These are phyloP conservation scores for Syrista parreyssii DNA, from an alignment of 2,888 invertebrate species.

Conservation along the genomic window DNA sequence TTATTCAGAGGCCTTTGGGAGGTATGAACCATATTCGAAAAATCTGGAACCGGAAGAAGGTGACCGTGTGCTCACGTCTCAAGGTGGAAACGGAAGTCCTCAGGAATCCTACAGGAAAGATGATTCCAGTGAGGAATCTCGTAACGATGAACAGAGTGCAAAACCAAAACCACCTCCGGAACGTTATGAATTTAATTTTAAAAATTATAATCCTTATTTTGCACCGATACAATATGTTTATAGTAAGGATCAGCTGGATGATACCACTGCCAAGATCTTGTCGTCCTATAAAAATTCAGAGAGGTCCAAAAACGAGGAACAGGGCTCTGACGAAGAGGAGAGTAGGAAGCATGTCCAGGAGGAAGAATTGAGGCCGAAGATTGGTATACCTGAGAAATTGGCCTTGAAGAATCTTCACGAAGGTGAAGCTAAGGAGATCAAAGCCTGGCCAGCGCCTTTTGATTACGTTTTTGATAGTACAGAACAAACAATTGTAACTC, in stretches of 20 bases:
- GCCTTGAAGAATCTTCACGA: constrained; percentile 41
- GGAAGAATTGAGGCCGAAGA: constrained; percentile 23
- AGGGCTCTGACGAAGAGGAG: constrained; percentile 3
- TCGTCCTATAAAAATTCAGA: neutral
- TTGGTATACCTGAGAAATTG: constrained; percentile 32
- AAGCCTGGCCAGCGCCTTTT: constrained; percentile 54
- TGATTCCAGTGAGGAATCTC: neutral
- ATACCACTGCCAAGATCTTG: constrained; percentile 24
- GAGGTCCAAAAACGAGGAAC: constrained; percentile 10
- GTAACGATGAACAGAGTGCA: neutral
- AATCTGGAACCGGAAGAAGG: constrained; percentile 7
- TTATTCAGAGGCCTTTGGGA: constrained; percentile 1
- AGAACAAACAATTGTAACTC: constrained; percentile 33
- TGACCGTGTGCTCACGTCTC: neutral
- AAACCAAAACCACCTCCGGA: neutral
- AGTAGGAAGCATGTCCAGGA: constrained; percentile 9
- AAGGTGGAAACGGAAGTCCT: neutral
- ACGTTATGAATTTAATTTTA: constrained; percentile 34
- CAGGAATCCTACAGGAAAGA: neutral
- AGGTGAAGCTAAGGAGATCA: constrained; percentile 43
- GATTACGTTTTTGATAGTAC: constrained; percentile 50
- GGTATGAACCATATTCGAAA: constrained; percentile 12
- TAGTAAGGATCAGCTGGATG: constrained; percentile 36
- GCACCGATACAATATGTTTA: constrained; percentile 49
- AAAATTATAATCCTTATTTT: constrained; percentile 41